A percentile compares a stretch with the other conserved stretches of the same genome.
phyloP scores from a whole-genome alignment of 2,113 vertebrate genomes.

The Campylomormyrus numenius region DNA sequence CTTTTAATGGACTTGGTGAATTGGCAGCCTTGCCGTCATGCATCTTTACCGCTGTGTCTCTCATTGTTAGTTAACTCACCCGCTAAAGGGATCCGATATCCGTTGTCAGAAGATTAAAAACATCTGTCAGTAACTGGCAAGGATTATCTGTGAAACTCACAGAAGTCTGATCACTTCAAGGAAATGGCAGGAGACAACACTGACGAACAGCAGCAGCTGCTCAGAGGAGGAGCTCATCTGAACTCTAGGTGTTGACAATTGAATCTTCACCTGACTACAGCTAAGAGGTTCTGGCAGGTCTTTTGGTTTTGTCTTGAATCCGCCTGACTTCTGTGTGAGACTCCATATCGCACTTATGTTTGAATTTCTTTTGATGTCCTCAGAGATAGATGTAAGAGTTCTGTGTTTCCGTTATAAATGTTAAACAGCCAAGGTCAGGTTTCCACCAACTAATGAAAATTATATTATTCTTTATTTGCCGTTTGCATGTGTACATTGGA shows the following conservation, averaged over 20 bases:
- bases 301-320: background rate
- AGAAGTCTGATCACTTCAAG: background rate
- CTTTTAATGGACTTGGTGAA: background rate
- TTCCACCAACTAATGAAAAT: background rate
- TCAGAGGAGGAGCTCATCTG: background rate
- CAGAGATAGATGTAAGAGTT: background rate
- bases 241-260: background rate
- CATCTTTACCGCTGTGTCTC: background rate
- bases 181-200: background rate
- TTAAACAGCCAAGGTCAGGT: background rate
- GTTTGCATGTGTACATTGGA: background rate
- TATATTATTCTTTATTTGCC: background rate
- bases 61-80: background rate
- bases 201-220: background rate
- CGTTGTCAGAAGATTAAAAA: conserved; percentile 4
- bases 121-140: background rate
- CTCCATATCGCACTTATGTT: background rate
- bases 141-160: background rate
- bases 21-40: background rate
- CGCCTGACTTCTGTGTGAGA: background rate
- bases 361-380: background rate
- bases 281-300: background rate
- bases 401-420: background rate
- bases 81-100: background rate
- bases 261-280: background rate